Evolutionary conservation across 2,113 vertebrate species (phyloP), one percentile per base, ranked within the genome.

Genomic region (Lota lota): DNA sequence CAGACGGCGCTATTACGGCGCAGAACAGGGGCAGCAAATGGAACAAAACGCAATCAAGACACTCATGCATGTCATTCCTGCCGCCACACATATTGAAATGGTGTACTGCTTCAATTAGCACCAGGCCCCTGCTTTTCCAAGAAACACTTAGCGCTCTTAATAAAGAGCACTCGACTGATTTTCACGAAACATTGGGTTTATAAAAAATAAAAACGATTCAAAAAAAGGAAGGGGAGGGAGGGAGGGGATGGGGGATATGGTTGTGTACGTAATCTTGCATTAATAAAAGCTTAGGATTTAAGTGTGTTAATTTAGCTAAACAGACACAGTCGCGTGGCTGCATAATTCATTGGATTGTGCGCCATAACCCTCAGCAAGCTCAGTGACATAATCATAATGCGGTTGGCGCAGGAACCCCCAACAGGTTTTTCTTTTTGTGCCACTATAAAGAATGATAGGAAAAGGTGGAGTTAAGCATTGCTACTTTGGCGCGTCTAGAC

Each of bases 41-140:
- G 70, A 91, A 88, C 79, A 81, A 81, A 86, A 90, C 78, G 78
- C 83, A 89, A 90, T 90, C 83, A 90, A 85, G 83, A 85, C 79
- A 80, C 80, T 85, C 84, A 80, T 85, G 86, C 84, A 79, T 87
- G 83, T 80, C 78, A 83, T 87, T 84, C 75, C 61, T n/a, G 72
- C 75, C 77, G 63, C 57, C 8, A 73, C 82, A 83, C 84, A 84
- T 83, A 79, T 79, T 88, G 81, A 74, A 88, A 83, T 73, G 76
- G 74, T 78, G 79, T 76, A 81, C 69, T 70, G 73, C 69, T 82
- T 73, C 82, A 86, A 86, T 88, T 88, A 86, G 83, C 78, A 82
- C 63, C 67, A 79, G 72, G 67, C 62, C 53, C 62, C 67, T 66
- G 70, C 66, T 78, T 84, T 84, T 72, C 74, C 78, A 82, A 82